Percentiles rank a stretch among this genome's conserved stretches.
Evolutionary conservation across 37 sponge, comb jelly and placozoan genomes (phyloP).

Genomic region (Amphimedon queenslandica): DNA sequence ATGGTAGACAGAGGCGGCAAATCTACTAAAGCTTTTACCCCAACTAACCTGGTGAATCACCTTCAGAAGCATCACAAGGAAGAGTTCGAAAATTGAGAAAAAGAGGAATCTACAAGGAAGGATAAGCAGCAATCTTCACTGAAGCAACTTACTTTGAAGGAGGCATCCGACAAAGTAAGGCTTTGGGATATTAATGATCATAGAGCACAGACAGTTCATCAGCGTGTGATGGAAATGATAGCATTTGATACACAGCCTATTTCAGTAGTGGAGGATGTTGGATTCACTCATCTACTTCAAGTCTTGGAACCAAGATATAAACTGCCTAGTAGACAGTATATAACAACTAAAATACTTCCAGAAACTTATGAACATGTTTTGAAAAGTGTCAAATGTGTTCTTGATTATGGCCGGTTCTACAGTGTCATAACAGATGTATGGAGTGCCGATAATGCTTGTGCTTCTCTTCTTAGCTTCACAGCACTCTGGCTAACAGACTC

Average conservation of each 20-base stretch:
- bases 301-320: constrained; percentile 31
- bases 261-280: constrained; percentile 31
- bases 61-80: no score
- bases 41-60: no score
- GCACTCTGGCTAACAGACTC: constrained; percentile 33
- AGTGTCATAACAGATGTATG: constrained; percentile 40
- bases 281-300: constrained; percentile 18
- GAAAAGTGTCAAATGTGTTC: neutral
- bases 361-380: neutral
- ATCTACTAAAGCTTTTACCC: no score
- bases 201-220: constrained; percentile 25
- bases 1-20: no score
- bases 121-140: no score
- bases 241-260: constrained; percentile 33
- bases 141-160: no score
- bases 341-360: constrained; percentile 12
- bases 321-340: constrained; percentile 42
- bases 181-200: constrained; percentile 33
- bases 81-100: no score
- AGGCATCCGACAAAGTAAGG: no score
- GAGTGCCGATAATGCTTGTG: constrained; percentile 14
- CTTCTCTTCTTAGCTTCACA: constrained; percentile 31
- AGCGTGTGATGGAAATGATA: constrained; percentile 25
- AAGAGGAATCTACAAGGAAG: no score
- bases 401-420: no score